Base-by-base conservation (phyloP, 2,888 invertebrate genomes). In the Agriopis aurantiaria region DNA sequence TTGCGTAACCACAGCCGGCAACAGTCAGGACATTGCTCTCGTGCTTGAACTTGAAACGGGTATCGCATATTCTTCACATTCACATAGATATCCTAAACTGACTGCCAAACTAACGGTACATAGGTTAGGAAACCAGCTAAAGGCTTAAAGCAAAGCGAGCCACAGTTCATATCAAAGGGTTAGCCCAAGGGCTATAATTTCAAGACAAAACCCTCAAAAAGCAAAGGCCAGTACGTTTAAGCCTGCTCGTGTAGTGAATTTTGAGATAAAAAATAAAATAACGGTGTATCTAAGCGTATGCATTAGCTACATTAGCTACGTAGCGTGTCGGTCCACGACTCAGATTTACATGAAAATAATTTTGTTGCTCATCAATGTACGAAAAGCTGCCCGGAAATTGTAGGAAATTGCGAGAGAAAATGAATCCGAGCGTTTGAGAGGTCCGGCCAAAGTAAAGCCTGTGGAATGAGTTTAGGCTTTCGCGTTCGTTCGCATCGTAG, bases 401-500 rank as follows among this genome's bases (percentile, higher is more conserved):
- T 92, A 93, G 94, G 94, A 94, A 93, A 94, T 94, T 94, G 92
- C 92, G 90, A 88, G 91, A 93, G 93, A 92, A 93, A 93, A 93
- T 93, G 92, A 92, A 91, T 92, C 90, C 88, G 85, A 87, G 89
- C 88, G 86, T 87, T 88, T 86, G 88, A 89, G 88, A 91, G 90
- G 88, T 88, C 88, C 88, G 85, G 84, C 83, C 82, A 57, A 53
- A 59, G 63, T 52, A 63, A 66, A 67, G 63, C 56, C 59, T 45
- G 51, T 49, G 59, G 80, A 78, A 82, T 75, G 79, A 78, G 76
- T 85, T 84, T 81, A 81, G 77, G 70, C 76, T 80, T 77, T 78
- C 69, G 65, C 71, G 74, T 66, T 73, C 70, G 68, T 64, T 65
- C 58, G n/a, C 48, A 52, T 65, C 58, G 17, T 52, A 49, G 69